phyloP scores from a whole-genome alignment of 2,888 invertebrate genomes.

The Portevinia maculata region DNA sequence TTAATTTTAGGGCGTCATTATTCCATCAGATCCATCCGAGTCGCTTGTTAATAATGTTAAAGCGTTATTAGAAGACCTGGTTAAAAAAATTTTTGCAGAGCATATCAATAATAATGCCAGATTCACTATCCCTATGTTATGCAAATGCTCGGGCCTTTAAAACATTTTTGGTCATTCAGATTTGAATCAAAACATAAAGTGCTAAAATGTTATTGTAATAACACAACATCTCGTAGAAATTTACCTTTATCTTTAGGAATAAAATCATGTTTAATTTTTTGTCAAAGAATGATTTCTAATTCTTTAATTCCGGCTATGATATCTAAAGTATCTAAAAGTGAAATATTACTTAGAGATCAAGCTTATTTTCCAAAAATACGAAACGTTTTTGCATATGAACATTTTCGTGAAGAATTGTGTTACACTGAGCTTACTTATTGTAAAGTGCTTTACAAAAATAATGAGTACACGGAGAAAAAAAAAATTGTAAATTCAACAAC shows the following conservation, averaged over 20 bases:
- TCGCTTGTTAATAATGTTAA: neutral
- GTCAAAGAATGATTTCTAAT: constrained; percentile 15
- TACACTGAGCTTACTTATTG: too few relatives aligned
- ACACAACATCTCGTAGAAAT: constrained; percentile 5
- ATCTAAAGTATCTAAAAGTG: constrained; percentile 1
- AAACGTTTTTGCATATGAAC: neutral
- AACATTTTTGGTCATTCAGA: constrained; percentile 16
- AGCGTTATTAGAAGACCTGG: constrained; percentile 7
- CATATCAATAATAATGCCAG: neutral
- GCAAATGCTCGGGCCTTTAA: constrained; percentile 15
- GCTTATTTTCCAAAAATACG: constrained; percentile 9
- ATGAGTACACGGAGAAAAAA: too few relatives aligned
- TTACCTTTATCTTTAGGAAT: constrained; percentile 2
- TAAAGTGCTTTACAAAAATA: too few relatives aligned
- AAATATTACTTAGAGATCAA: constrained; percentile 10
- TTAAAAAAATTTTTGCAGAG: too few relatives aligned
- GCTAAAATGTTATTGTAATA: constrained; percentile 5
- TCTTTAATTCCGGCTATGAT: neutral
- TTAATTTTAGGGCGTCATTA: constrained; percentile 9
- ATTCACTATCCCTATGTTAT: constrained; percentile 26
- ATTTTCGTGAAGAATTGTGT: neutral
- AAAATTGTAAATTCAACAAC: too few relatives aligned
- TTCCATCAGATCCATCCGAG: constrained; percentile 11
- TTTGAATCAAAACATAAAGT: constrained; percentile 17
- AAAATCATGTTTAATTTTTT: constrained; percentile 23